Percentiles rank a stretch among this genome's conserved stretches.
These are phyloP conservation scores for Hesperia comma DNA, from an alignment of 2,888 invertebrate species.

Conservation along the genomic window DNA sequence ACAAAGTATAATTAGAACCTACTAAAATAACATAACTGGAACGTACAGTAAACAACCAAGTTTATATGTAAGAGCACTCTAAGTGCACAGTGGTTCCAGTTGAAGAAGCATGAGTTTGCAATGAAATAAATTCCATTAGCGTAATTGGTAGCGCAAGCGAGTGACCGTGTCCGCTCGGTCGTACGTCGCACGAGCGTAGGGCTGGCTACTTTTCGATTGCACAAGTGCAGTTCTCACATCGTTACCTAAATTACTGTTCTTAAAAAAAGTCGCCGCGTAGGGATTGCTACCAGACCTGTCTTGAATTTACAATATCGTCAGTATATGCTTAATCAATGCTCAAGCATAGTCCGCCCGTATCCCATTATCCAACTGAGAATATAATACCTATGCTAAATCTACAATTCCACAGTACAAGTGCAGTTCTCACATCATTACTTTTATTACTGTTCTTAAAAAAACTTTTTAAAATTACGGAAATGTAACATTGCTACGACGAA, in stretches of 20 bases:
- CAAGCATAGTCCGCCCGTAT: too few relatives aligned
- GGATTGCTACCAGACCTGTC: too few relatives aligned
- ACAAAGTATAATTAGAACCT: too few relatives aligned
- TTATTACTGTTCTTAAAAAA: conserved; percentile 13
- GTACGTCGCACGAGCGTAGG: conserved; percentile 8
- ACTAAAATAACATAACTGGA: conserved; percentile 14
- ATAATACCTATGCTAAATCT: too few relatives aligned
- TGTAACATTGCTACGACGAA: conserved; percentile 63
- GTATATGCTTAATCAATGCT: too few relatives aligned
- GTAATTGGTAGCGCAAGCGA: conserved; percentile 70
- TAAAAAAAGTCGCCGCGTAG: too few relatives aligned
- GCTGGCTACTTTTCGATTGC: conserved; percentile 24
- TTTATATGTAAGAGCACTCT: conserved; percentile 49
- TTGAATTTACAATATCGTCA: too few relatives aligned
- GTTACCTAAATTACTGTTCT: conserved; percentile 4
- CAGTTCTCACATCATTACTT: not conserved
- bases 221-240: not conserved
- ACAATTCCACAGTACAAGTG: conserved; percentile 7
- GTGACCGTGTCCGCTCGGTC: conserved; percentile 51
- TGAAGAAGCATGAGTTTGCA: conserved; percentile 57
- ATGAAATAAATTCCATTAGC: conserved; percentile 79
- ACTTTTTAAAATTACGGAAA: conserved; percentile 48
- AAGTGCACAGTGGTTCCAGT: conserved; percentile 39
- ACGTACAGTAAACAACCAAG: conserved; percentile 41
- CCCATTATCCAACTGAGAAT: too few relatives aligned